These are phyloP conservation scores for Acanthosepion pharaonis DNA, from an alignment of 2,888 invertebrate species.

Conservation along the genomic window DNA sequence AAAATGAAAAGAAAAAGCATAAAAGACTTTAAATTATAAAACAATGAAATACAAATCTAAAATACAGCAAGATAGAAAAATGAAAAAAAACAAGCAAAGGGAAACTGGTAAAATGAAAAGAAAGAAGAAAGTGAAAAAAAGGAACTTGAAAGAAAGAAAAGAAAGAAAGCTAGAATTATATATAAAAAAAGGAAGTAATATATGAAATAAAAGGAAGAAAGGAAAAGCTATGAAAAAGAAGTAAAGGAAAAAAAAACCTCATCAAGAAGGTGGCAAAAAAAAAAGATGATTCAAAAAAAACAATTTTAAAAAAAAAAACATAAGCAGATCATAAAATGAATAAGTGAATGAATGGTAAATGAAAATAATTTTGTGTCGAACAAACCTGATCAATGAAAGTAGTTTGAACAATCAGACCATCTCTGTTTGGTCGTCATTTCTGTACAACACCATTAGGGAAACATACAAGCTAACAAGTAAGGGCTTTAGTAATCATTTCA, in stretches of 20 bases:
- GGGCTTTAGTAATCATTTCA: not conserved
- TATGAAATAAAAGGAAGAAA: not conserved
- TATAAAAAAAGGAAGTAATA: not conserved
- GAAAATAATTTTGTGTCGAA: not conserved
- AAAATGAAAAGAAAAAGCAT: not conserved
- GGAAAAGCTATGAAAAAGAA: not conserved
- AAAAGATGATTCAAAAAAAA: not conserved
- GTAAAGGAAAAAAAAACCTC: not conserved
- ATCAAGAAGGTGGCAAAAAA: not conserved
- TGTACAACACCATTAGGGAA: not conserved
- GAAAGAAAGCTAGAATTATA: not conserved
- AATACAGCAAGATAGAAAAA: not conserved
- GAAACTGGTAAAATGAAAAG: too few relatives aligned
- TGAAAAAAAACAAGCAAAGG: not conserved
- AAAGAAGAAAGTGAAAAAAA: too few relatives aligned
- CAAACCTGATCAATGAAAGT: constrained; percentile 20
- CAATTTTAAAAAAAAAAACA: not conserved
- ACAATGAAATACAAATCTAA: not conserved
- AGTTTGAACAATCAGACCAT: not conserved
- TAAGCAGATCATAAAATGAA: not conserved
- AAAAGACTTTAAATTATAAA: not conserved
- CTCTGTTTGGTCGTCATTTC: not conserved
- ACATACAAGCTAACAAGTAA: not conserved
- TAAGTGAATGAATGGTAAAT: not conserved
- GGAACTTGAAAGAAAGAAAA: not conserved